Evolutionary conservation across 1,140 invertebrate genomes (phyloP), one percentile per base, ranked within the genome.

Genomic region (Anthonomus grandis): DNA sequence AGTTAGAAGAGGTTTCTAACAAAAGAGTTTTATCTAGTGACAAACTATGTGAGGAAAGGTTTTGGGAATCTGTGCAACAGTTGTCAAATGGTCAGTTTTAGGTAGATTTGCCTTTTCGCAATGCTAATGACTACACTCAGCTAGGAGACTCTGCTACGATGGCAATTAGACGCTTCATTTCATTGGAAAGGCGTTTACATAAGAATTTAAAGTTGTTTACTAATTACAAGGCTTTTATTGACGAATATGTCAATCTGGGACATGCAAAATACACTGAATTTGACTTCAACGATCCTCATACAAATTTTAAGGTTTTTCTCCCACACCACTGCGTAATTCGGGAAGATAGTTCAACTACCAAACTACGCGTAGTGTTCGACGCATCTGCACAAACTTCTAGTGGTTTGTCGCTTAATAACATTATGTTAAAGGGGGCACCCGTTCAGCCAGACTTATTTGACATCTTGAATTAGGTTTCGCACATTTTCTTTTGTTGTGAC

Each of bases 401-500:
- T n/a, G 4, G 73, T 62, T 50, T 46, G 67, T 74, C 8, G 37
- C 64, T 31, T 59, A 71, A 57, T 42, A 72, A 34, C 62, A 68
- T 6, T 18, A 48, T 1, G 57, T 64, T 21, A 58, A 67, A 41
- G 21, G 38, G 6, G 68, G 55, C 59, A 22, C 19, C 17, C 13
- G 41, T 55, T 25, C 52, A 55, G 18, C 41, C 41, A 13, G 52
- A 55, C 1, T 13, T 55, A 17, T 55, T 45, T 46, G 42, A 55
- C 42, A 55, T 55, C 10, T 19, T 55, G 5, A 17, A n/a, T 19
- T 19, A 12, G 41, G 10, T 55, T 55, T 15, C 41, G 52, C 31
- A 24, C 41, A 36, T 31, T 19, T 22, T 19, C 10, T 21, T 46
- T 22, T 22, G 42, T 34, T 24, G n/a, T 55, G 6, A 45, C 25